These are phyloP conservation scores for Nephila pilipes DNA, from an alignment of 1,140 invertebrate species.

Conservation along the genomic window DNA sequence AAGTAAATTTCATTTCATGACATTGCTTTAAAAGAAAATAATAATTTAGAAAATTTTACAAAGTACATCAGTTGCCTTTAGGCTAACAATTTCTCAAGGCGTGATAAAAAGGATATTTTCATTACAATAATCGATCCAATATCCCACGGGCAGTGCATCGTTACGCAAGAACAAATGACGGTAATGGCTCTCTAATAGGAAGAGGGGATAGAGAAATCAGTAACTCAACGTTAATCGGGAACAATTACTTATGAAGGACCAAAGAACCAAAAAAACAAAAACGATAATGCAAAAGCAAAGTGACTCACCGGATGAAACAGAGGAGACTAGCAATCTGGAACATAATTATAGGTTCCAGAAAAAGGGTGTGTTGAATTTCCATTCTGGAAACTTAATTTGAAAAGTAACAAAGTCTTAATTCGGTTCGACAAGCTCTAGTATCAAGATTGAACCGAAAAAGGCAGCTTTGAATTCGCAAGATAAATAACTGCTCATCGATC, in stretches of 20 bases:
- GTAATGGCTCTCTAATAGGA: background rate
- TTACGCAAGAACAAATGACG: slow-evolving; percentile 3
- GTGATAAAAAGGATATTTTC: background rate
- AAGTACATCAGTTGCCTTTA: too few species aligned
- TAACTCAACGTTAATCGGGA: slow-evolving; percentile 28
- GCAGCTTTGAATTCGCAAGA: background rate
- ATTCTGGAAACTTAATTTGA: background rate
- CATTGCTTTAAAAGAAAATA: too few species aligned
- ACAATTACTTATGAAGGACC: slow-evolving; percentile 28
- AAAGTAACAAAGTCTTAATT: background rate
- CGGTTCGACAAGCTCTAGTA: background rate
- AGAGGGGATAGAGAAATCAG: background rate
- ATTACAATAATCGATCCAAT: background rate
- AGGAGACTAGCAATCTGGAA: background rate
- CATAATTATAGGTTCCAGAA: background rate
- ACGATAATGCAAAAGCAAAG: slow-evolving; percentile 22
- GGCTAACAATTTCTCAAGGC: too few species aligned
- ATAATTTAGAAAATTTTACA: too few species aligned
- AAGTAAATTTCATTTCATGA: too few species aligned
- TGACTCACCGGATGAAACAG: background rate
- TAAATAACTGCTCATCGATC: background rate
- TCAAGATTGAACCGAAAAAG: background rate
- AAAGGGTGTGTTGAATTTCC: background rate
- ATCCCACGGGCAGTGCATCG: background rate
- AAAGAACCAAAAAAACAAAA: background rate